Evolutionary conservation across 2,797 vertebrate genomes (phyloP).

Genomic region (Lindbergichthys nudifrons): DNA sequence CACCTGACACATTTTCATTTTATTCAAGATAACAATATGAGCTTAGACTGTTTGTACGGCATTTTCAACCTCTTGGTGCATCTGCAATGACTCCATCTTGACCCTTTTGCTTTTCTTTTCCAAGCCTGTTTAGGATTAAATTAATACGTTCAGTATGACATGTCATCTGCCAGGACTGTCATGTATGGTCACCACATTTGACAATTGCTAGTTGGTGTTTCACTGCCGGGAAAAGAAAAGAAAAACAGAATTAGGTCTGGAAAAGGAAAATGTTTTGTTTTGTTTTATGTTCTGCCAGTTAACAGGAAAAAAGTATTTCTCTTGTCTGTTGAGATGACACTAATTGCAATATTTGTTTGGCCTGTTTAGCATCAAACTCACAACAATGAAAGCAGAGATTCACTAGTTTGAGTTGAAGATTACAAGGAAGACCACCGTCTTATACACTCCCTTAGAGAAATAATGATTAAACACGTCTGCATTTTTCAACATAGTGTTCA

Average conservation of each 20-base stretch:
- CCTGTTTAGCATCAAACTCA: slow-evolving; percentile 29
- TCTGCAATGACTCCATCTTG: slow-evolving; percentile 24
- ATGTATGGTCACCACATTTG: slow-evolving; percentile 63
- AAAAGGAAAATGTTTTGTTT: slow-evolving; percentile 29
- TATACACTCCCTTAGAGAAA: not conserved
- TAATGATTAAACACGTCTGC: slow-evolving; percentile 8
- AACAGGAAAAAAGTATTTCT: slow-evolving; percentile 17
- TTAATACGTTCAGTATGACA: slow-evolving; percentile 42
- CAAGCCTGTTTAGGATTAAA: slow-evolving; percentile 37
- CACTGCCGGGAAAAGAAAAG: slow-evolving; percentile 12
- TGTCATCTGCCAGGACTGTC: slow-evolving; percentile 9
- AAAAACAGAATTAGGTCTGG: slow-evolving; percentile 5
- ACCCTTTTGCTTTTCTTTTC: slow-evolving; percentile 8
- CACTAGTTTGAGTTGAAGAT: slow-evolving; percentile 17
- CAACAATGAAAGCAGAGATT: slow-evolving; percentile 19
- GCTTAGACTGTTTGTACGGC: not conserved
- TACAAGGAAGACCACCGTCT: not conserved
- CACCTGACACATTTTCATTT: not conserved
- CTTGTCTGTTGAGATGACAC: slow-evolving; percentile 2
- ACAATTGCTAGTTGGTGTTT: slow-evolving; percentile 34
- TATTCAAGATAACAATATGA: slow-evolving; percentile 42
- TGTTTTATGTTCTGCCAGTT: slow-evolving; percentile 50
- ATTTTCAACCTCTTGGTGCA: not conserved
- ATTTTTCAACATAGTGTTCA: slow-evolving; percentile 9
- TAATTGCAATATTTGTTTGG: slow-evolving; percentile 18